Evolutionary conservation across 2,113 vertebrate species (phyloP).

Genomic region (Tetrao urogallus): DNA sequence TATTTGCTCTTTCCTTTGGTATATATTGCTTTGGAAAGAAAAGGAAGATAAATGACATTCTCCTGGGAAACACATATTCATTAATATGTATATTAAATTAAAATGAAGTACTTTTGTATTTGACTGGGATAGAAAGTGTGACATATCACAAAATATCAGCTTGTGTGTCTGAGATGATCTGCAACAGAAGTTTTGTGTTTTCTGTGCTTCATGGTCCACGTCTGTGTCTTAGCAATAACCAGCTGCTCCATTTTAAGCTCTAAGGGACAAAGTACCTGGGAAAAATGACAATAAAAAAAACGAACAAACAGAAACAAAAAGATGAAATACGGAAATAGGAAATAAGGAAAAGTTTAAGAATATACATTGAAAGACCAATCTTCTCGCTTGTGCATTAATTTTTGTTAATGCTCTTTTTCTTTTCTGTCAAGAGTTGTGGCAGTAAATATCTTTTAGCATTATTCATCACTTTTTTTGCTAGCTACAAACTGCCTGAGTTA

Average conservation of each 20-base stretch:
- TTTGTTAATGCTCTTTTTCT: neutral
- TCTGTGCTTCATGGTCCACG: neutral
- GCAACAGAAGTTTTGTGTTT: neutral
- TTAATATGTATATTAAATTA: neutral
- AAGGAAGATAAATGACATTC: neutral
- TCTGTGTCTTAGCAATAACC: neutral
- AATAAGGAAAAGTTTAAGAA: neutral
- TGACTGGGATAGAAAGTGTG: neutral
- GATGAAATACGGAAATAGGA: neutral
- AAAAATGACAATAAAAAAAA: neutral
- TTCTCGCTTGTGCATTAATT: neutral
- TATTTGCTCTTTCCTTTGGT: neutral
- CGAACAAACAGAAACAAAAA: neutral
- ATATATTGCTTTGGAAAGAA: neutral
- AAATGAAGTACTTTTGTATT: neutral
- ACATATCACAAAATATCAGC: neutral
- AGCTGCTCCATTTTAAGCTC: neutral
- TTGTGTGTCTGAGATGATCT: neutral
- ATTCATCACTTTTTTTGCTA: neutral
- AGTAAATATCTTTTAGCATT: neutral
- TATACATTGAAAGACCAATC: fast-evolving
- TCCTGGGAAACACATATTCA: neutral
- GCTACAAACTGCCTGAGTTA: neutral
- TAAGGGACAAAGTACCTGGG: neutral
- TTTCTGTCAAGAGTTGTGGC: fast-evolving